Evolutionary conservation across 2,888 invertebrate species (phyloP), one percentile per base, ranked within the genome.

Genomic region (Hypolimnas misippus): DNA sequence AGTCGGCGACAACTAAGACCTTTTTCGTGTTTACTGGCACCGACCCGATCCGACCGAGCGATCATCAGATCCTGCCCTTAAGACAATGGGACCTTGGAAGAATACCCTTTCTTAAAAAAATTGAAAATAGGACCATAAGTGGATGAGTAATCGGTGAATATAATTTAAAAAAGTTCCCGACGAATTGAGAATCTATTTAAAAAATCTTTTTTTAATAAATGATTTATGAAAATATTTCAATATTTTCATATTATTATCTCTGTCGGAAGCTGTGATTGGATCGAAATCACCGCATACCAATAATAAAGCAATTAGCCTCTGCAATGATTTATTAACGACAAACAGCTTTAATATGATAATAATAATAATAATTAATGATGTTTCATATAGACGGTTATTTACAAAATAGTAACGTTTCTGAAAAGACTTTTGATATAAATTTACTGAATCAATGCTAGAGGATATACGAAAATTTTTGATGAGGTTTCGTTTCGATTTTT

Each of bases 271-370:
- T 19, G 35, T 35, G 38, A 38, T 38, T 38, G 21, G 35, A 53
- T 53, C 19, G n/a, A 19, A 53, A 53, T 53, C 19, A 38, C 52
- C 52, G 35, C 52, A 53, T 35, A 53, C 52, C 52, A n/a, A 53
- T 53, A 38, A 53, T 53, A 53, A 42, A 17, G 42, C 42, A 42
- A 42, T 42, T 42, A 42, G 42, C 17, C 19, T 19, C 52, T 35
- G 52, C 7, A 19, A 53, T 53, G 52, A 53, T 53, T 53, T 53
- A 53, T 53, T 35, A 19, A 19, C 8, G 52, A 52, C 38, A 53
- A 53, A 19, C 35, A 53, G 38, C 52, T 53, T 35, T 19, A 38
- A 53, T 38, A n/a, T 53, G 35, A 53, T 53, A 35, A 38, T 53
- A 53, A 53, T 33, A 19, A 35, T 35, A 35, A 53, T 53, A n/a